Conservation (phyloP, 2,113 vertebrate species). For the Montifringilla adamsi region DNA sequence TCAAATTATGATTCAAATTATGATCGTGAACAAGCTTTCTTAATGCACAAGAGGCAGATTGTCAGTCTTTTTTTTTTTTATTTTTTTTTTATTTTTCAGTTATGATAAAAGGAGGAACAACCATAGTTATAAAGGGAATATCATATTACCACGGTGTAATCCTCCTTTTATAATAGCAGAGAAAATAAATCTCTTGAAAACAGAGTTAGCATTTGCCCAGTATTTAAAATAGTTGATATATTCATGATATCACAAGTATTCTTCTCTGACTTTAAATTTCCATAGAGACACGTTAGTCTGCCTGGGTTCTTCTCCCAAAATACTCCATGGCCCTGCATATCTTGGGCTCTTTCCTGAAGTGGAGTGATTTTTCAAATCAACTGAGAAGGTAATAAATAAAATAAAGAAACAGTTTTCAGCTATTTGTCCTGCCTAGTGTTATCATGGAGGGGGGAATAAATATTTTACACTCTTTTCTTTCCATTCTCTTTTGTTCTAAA, state of each 20-base stretch:
- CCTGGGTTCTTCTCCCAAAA: not conserved
- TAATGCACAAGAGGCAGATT: not conserved
- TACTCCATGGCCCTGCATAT: not conserved
- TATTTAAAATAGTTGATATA: not conserved
- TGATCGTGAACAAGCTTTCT: not conserved
- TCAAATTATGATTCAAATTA: not conserved
- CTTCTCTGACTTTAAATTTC: not conserved
- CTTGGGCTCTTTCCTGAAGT: not conserved
- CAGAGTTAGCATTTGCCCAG: not conserved
- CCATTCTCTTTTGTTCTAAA: not conserved
- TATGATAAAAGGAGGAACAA: not conserved
- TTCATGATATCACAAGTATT: not conserved
- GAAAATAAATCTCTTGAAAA: not conserved
- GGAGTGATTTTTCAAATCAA: not conserved
- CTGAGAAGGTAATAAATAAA: not conserved
- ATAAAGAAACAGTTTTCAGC: not conserved
- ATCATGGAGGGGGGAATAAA: rapidly evolving
- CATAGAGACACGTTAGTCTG: not conserved
- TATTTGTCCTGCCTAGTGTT: not conserved
- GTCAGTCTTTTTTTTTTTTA: too few species aligned
- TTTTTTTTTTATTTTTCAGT: not conserved
- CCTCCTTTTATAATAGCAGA: not conserved
- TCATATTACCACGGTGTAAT: not conserved
- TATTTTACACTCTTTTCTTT: not conserved
- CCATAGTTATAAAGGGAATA: not conserved